These are phyloP conservation scores for Oxyruncus cristatus DNA, from an alignment of 2,113 vertebrate species.

Conservation along the genomic window DNA sequence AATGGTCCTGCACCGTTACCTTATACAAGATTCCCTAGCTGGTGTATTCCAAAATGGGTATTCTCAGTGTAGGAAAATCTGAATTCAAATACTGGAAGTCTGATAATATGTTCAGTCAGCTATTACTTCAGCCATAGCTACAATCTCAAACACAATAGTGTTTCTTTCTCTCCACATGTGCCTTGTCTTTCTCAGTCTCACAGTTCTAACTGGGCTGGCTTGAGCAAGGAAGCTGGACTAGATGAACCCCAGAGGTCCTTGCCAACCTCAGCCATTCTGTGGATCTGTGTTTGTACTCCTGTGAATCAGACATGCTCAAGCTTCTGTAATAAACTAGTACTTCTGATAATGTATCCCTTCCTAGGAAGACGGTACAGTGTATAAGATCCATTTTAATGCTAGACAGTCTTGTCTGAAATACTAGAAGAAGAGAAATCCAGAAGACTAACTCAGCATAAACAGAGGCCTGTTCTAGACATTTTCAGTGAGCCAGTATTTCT, in stretches of 20 bases:
- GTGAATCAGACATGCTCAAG: background rate
- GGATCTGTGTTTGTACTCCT: background rate
- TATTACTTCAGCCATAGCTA: no score
- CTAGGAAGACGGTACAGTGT: rapidly evolving
- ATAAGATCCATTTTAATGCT: background rate
- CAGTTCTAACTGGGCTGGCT: background rate
- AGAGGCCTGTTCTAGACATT: background rate
- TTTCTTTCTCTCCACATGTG: no score
- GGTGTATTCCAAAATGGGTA: no score
- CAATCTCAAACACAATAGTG: no score
- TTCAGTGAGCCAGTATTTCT: background rate
- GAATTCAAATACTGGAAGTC: no score
- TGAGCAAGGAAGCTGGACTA: background rate
- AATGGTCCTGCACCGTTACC: no score
- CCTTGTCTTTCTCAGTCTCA: no score
- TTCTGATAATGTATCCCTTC: background rate
- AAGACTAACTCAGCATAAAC: background rate
- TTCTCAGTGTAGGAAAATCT: no score
- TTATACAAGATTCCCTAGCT: no score
- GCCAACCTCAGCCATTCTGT: background rate
- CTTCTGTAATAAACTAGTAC: background rate
- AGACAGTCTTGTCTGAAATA: background rate
- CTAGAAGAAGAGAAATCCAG: background rate
- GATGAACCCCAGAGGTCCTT: background rate
- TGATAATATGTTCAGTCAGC: no score